Evolutionary conservation across 1,140 invertebrate genomes (phyloP).

Genomic region (Drosophila nikananu): DNA sequence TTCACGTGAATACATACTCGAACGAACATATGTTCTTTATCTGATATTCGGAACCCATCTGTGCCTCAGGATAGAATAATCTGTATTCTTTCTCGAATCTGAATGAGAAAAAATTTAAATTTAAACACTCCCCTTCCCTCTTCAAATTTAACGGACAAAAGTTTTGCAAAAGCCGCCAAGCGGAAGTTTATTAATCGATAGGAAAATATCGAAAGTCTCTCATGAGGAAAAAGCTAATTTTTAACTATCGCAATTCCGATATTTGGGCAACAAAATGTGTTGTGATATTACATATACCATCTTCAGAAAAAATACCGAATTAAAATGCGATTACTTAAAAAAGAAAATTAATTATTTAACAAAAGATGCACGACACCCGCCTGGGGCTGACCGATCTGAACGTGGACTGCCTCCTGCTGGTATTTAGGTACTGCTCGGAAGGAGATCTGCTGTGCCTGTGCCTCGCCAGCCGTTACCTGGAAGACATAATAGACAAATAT

Average conservation of each 20-base stretch:
- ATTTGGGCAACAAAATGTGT: too few species aligned
- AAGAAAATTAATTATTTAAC: not conserved
- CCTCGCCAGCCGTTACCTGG: constrained; percentile 43
- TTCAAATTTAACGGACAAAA: constrained; percentile 16
- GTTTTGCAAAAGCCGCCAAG: not conserved
- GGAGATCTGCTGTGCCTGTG: constrained; percentile 60
- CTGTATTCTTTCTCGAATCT: not conserved
- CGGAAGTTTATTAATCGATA: constrained; percentile 8
- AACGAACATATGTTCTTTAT: not conserved
- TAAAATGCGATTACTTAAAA: too few species aligned
- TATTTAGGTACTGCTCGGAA: constrained; percentile 68
- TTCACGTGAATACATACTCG: not conserved
- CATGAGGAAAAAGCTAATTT: too few species aligned
- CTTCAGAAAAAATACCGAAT: too few species aligned
- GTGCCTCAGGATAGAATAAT: too few species aligned
- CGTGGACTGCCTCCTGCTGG: constrained; percentile 65
- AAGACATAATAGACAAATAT: constrained; percentile 57
- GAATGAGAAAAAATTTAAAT: fast-evolving
- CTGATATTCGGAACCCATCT: not conserved
- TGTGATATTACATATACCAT: too few species aligned
- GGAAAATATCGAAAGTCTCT: not conserved
- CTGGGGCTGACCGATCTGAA: constrained; percentile 69
- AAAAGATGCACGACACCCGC: constrained; percentile 8
- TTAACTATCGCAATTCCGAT: too few species aligned
- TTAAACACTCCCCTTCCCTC: too few species aligned